Evolutionary conservation across 2,888 invertebrate species (phyloP).

Genomic region (Blastobasis adustella): DNA sequence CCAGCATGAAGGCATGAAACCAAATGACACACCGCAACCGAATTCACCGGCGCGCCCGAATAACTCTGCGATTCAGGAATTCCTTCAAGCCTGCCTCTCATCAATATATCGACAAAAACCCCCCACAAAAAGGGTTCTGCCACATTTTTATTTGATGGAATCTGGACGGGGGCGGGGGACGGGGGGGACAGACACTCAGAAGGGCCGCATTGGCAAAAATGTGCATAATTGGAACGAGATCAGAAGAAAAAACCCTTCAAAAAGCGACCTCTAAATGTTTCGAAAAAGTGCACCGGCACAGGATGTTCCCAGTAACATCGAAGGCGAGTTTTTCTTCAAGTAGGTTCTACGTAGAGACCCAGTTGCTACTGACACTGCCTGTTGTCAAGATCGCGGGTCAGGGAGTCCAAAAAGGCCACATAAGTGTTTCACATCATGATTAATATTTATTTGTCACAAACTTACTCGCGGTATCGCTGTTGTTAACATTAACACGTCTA

Average conservation of each 20-base stretch:
- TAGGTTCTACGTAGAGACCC: no score
- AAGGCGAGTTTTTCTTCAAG: no score
- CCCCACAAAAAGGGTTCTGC: conserved; percentile 49
- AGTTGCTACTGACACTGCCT: no score
- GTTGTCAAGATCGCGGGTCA: no score
- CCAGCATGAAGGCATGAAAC: no score
- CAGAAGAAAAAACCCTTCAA: conserved; percentile 64
- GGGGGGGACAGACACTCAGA: conserved; percentile 36
- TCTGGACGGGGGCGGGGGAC: conserved; percentile 29
- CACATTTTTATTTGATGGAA: conserved; percentile 71
- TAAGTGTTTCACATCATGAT: no score
- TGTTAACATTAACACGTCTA: no score
- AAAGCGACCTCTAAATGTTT: conserved; percentile 69
- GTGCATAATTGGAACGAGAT: conserved; percentile 67
- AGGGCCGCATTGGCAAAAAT: conserved; percentile 68
- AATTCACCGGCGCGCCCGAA: conserved; percentile 18
- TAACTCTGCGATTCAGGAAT: conserved; percentile 32
- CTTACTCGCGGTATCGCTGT: no score
- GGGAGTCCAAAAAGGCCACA: no score
- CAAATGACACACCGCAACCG: no score
- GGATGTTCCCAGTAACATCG: conserved; percentile 28
- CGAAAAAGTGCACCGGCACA: conserved; percentile 68
- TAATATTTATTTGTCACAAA: no score
- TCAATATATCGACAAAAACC: conserved; percentile 67
- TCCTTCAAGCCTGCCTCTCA: conserved; percentile 59